phyloP scores from a whole-genome alignment of 1,140 invertebrate species.

The Leptopilina boulardi region DNA sequence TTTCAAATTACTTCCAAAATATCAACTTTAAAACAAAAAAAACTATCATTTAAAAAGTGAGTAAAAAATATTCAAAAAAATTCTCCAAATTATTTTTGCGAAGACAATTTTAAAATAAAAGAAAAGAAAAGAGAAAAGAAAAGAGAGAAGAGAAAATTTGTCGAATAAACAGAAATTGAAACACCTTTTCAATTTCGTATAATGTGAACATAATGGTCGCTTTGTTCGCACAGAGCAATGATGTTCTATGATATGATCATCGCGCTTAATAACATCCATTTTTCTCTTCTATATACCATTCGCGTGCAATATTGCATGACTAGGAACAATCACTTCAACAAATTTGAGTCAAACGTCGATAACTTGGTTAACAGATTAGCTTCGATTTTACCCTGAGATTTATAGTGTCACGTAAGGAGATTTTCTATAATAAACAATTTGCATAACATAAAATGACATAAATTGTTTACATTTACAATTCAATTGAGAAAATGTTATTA shows the following conservation, averaged over 20 bases:
- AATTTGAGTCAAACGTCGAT: slow-evolving; percentile 25
- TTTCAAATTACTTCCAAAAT: background rate
- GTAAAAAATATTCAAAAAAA: background rate
- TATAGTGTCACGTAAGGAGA: background rate
- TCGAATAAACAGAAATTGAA: background rate
- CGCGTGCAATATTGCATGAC: background rate
- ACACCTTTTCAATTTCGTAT: slow-evolving; percentile 4
- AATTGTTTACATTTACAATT: background rate
- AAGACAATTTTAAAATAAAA: no score
- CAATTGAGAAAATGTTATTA: no score
- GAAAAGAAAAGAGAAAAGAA: background rate
- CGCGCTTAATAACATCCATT: slow-evolving; percentile 1
- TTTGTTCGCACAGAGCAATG: background rate
- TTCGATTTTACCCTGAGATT: slow-evolving; percentile 19
- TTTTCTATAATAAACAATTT: slow-evolving; percentile 1
- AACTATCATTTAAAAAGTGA: no score
- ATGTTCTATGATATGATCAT: slow-evolving; percentile 17
- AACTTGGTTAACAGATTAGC: slow-evolving; percentile 23
- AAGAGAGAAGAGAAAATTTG: background rate
- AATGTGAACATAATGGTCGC: background rate
- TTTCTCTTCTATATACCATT: background rate
- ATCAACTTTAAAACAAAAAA: no score
- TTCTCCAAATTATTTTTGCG: background rate
- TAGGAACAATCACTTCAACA: slow-evolving; percentile 5
- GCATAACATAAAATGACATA: background rate